Base-by-base conservation (phyloP, 2,113 vertebrate species). In the Collichthys lucidus region DNA sequence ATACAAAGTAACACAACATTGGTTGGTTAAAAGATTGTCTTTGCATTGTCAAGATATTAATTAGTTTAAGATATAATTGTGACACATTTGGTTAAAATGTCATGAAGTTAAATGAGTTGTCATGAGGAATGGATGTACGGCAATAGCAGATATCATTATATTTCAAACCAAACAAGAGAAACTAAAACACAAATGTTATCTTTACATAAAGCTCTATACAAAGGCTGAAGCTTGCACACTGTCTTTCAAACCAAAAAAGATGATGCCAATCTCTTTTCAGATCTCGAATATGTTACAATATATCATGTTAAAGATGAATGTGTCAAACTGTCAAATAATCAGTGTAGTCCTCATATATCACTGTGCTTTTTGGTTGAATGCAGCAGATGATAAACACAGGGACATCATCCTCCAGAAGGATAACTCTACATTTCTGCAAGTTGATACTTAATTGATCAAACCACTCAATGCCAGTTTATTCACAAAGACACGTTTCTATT, bases 401-500 rank as follows among this genome's bases (percentile, higher is more conserved):
- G n/a, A 22, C 19, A n/a, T 70, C 19, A 19, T 70, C 26, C 42
- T 15, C 4, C 66, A 56, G 44, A 60, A 63, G 49, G 6, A 75
- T 71, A 31, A 44, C 67, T 50, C 50, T 20, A 57, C 26, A 42
- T 64, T 35, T 69, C 65, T 66, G 53, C 50, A 57, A 74, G 55
- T 65, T 26, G 50, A 68, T 57, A n/a, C 68, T 57, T 84, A 79
- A 91, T 90, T 86, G 84, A 92, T 87, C 66, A 50, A 53, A 44
- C n/a, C 49, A 24, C 44, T 87, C 47, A 14, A 11, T 63, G 77
- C 44, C 4, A 20, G 44, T 59, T 77, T 84, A 77, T 68, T 76
- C 63, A 71, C 44, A 62, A 77, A 65, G 55, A 14, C 70, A 55
- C 44, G 63, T 78, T 78, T 64, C 50, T 75, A 14, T 67, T 77